Evolutionary conservation across 2,113 vertebrate species (phyloP), one percentile per base, ranked within the genome.

Genomic region (Eonycteris spelaea): DNA sequence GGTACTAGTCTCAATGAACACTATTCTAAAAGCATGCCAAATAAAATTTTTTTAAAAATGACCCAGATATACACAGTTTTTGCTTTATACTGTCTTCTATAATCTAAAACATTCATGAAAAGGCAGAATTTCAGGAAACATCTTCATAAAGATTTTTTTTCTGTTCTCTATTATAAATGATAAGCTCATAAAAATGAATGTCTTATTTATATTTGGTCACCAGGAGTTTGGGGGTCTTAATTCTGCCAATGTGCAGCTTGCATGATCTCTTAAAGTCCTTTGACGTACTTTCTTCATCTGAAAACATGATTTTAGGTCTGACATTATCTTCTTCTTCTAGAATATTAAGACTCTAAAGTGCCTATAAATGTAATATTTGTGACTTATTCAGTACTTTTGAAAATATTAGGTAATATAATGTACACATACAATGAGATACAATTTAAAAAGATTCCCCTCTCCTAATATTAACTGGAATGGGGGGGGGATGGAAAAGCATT

Each of bases 51-150:
- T 24, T 18, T 19, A 55, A 57, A 70, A 68, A 91, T 86, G 90
- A 89, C 12, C 19, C 43, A 63, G 1, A 85, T 21, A 80, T 0
- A 79, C 1, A 79, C 1, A 78, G 19, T 82, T 97, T 74, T 33
- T 45, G 22, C 84, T 93, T 48, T 88, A 68, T 28, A 43, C 4
- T 86, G 21, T 38, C 48, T 88, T 84, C 75, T 61, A 65, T 12
- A 75, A 35, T 24, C 61, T 93, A 57, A 94, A 96, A 38, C 28
- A 94, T 82, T 63, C 51, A 74, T 15, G 79, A 43, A 80, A 93
- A 91, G 55, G 22, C 1, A 88, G 21, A 15, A 55, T 67, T 93
- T 93, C 55, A 89, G 68, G 28, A 78, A 92, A 80, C 12, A 94
- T 7, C 51, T 95, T 19, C 21, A 74, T 77, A 63, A 95, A 91